Evolutionary conservation across 2,888 invertebrate genomes (phyloP).

Genomic region (Meteorus colon): DNA sequence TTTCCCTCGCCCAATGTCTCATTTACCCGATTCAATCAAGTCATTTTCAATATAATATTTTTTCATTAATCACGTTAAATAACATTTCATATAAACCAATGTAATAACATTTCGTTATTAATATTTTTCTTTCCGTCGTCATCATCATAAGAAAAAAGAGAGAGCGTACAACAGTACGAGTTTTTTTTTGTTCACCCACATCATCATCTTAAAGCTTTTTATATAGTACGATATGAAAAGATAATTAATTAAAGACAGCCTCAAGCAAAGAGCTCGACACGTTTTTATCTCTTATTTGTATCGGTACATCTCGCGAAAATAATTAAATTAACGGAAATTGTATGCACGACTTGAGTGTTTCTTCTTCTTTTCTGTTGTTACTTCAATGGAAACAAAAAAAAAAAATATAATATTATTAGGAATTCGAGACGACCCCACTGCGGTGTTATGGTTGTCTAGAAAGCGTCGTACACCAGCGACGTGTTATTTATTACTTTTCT

Average conservation of each 20-base stretch:
- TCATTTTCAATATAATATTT: slow-evolving; percentile 22
- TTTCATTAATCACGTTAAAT: not conserved
- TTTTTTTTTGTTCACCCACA: not conserved
- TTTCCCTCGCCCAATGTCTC: not conserved
- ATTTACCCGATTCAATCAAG: slow-evolving; percentile 16
- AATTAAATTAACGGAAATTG: slow-evolving; percentile 37
- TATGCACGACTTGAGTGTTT: slow-evolving; percentile 56
- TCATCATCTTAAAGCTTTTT: slow-evolving; percentile 39
- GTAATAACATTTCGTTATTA: not conserved
- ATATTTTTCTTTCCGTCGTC: not conserved
- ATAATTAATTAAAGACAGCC: slow-evolving; percentile 51
- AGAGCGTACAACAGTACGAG: slow-evolving; percentile 11
- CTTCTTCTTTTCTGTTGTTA: slow-evolving; percentile 4
- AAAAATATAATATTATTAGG: slow-evolving; percentile 43
- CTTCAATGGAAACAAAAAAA: slow-evolving; percentile 56
- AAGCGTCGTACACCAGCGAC: slow-evolving; percentile 56
- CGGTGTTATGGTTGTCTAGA: slow-evolving; percentile 38
- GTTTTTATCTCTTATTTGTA: slow-evolving; percentile 63
- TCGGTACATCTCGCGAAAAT: slow-evolving; percentile 63
- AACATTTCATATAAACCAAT: not conserved
- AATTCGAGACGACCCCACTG: slow-evolving; percentile 46
- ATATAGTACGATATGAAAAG: slow-evolving; percentile 38
- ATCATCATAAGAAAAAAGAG: not conserved
- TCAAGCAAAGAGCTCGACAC: slow-evolving; percentile 64
- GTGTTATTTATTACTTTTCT: slow-evolving; percentile 27